Evolutionary conservation across 2,113 vertebrate genomes (phyloP).

Genomic region (Gymnarchus niloticus): DNA sequence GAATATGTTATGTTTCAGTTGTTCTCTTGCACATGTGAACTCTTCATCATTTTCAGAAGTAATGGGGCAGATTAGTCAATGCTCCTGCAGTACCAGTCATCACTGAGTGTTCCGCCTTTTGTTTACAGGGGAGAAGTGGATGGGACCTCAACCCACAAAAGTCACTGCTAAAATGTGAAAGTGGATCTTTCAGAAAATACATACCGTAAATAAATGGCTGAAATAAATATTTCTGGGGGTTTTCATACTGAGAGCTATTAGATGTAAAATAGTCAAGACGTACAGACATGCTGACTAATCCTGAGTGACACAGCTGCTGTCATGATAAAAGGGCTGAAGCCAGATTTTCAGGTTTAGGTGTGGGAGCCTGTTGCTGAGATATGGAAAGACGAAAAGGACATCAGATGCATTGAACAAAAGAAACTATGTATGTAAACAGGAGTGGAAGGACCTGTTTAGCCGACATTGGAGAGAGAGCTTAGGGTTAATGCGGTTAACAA

Average conservation of each 20-base stretch:
- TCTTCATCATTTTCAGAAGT: too few relatives aligned
- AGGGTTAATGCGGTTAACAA: background rate
- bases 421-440: constrained; percentile 14
- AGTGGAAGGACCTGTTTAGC: constrained; percentile 32
- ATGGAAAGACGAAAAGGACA: constrained; percentile 6
- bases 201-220: constrained; percentile 15
- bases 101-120: constrained; percentile 5
- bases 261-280: background rate
- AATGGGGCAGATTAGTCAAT: background rate
- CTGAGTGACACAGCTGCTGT: background rate
- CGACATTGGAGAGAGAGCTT: constrained; percentile 22
- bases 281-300: background rate
- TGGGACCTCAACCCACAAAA: constrained; percentile 54
- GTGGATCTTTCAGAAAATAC: background rate
- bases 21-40: too few relatives aligned
- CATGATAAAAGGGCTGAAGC: constrained; percentile 18
- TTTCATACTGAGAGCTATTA: background rate
- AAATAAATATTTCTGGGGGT: background rate
- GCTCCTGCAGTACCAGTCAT: background rate
- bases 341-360: constrained; percentile 44
- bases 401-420: constrained; percentile 33
- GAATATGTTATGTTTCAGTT: background rate
- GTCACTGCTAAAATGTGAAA: constrained; percentile 48
- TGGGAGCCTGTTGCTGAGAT: background rate
- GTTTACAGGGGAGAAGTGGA: constrained; percentile 65